A percentile compares a stretch with the other conserved stretches of the same genome.
These are phyloP conservation scores for Melanotaenia boesemani DNA, from an alignment of 2,797 vertebrate species.

Conservation along the genomic window DNA sequence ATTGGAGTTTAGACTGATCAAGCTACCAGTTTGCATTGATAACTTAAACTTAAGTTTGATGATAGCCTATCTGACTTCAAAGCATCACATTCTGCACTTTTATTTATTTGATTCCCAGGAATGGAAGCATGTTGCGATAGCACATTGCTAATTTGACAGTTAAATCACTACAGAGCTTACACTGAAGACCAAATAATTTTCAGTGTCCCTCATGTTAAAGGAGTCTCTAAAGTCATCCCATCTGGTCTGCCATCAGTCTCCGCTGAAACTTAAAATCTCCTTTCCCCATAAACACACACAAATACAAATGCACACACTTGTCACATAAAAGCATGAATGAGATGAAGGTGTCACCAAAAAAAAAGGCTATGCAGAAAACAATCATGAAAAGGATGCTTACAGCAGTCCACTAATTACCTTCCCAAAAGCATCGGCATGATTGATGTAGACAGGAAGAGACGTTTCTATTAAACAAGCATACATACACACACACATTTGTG, in stretches of 20 bases:
- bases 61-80: not conserved
- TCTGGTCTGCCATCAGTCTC: conserved; percentile 14
- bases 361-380: conserved; percentile 57
- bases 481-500: conserved; percentile 2
- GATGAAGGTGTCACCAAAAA: conserved; percentile 64
- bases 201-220: conserved; percentile 8
- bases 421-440: conserved; percentile 72
- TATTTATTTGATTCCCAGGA: not conserved
- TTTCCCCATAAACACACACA: conserved; percentile 10
- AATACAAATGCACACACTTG: conserved; percentile 16
- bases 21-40: not conserved
- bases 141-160: conserved; percentile 28
- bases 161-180: conserved; percentile 9
- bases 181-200: conserved; percentile 3
- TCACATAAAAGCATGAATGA: conserved; percentile 66
- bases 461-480: conserved; percentile 31
- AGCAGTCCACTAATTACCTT: conserved; percentile 77
- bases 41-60: not conserved
- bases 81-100: not conserved
- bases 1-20: not conserved
- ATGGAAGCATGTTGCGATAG: not conserved
- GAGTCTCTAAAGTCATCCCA: conserved; percentile 27
- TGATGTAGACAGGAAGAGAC: conserved; percentile 72
- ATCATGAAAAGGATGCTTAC: conserved; percentile 70
- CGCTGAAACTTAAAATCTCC: conserved; percentile 16